These are phyloP conservation scores for Nemotelus nigrinus DNA, from an alignment of 2,888 invertebrate species.

Conservation along the genomic window DNA sequence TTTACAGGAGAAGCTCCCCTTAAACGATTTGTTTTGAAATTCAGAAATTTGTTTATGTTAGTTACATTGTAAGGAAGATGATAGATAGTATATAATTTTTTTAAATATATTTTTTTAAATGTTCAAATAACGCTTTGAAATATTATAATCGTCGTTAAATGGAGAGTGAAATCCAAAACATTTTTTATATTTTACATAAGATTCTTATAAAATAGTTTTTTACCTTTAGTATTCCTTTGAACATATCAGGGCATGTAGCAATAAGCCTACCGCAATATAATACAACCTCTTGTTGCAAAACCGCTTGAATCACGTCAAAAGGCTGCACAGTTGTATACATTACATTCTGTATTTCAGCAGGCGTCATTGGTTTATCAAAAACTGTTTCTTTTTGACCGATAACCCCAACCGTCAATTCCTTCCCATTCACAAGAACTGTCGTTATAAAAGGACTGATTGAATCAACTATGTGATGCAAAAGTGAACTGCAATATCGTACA, in stretches of 20 bases:
- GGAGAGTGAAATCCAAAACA: too few species aligned
- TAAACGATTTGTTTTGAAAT: not conserved
- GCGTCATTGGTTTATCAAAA: slow-evolving; percentile 98
- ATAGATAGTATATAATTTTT: too few species aligned
- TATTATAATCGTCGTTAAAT: too few species aligned
- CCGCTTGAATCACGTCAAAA: slow-evolving; percentile 81
- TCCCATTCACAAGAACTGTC: slow-evolving; percentile 95
- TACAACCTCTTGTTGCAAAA: slow-evolving; percentile 81
- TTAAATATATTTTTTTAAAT: too few species aligned
- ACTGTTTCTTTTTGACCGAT: slow-evolving; percentile 94
- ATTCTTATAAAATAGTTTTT: slow-evolving; percentile 44
- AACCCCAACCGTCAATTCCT: slow-evolving; percentile 94
- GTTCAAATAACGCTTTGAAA: too few species aligned
- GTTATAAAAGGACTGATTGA: slow-evolving; percentile 99
- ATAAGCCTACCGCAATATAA: slow-evolving; percentile 94
- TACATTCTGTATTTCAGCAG: slow-evolving; percentile 91
- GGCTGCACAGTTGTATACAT: slow-evolving; percentile 91
- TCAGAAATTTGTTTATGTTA: too few species aligned
- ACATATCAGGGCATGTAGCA: slow-evolving; percentile 91
- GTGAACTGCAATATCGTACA: slow-evolving; percentile 93
- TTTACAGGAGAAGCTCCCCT: too few species aligned
- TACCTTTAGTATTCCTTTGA: slow-evolving; percentile 92
- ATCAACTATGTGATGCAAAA: slow-evolving; percentile 94
- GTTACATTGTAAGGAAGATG: too few species aligned
- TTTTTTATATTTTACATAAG: too few species aligned